Evolutionary conservation across 2,888 invertebrate genomes (phyloP), one percentile per base, ranked within the genome.

Genomic region (Anaspis maculata): DNA sequence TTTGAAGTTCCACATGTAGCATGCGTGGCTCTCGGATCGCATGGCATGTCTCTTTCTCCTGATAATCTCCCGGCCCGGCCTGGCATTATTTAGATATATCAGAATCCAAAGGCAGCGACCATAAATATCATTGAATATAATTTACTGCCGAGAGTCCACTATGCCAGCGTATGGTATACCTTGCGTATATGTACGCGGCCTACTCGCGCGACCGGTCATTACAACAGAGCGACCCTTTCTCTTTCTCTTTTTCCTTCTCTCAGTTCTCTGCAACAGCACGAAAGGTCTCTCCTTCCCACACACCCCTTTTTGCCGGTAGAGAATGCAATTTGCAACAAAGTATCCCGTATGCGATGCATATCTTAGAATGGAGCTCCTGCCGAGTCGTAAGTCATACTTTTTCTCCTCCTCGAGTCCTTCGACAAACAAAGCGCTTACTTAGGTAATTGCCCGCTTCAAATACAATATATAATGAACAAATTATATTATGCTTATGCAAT

Each of bases 41-140:
- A n/a, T n/a, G n/a, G 30, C 30, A 24, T 23, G 14, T 14, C n/a
- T 13, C 24, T 13, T 34, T 30, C 11, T 13, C 11, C 12, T 28
- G 15, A 16, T 25, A 31, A 34, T 15, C 25, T 21, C 21, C 15
- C 25, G n/a, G 12, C 4, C 11, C 19, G 19, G 14, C 10, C 30
- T 12, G 25, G 25, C 13, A 30, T 34, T 28, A 25, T 30, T 31
- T 26, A 34, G 30, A 34, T 30, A 40, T 42, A 42, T 42, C 34
- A 57, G 56, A 47, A 53, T 55, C 55, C 54, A 58, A 53, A 60
- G 57, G 56, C 58, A 53, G 41, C 43, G 47, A 49, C 49, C 59
- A 56, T 64, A 64, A 64, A 64, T 63, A 63, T 60, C 62, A 61
- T 56, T 55, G 57, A 58, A 57, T 54, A 56, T 63, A 62, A 64